These are phyloP conservation scores for Eudyptes chrysolophus DNA, from an alignment of 2,113 vertebrate species.

Conservation along the genomic window DNA sequence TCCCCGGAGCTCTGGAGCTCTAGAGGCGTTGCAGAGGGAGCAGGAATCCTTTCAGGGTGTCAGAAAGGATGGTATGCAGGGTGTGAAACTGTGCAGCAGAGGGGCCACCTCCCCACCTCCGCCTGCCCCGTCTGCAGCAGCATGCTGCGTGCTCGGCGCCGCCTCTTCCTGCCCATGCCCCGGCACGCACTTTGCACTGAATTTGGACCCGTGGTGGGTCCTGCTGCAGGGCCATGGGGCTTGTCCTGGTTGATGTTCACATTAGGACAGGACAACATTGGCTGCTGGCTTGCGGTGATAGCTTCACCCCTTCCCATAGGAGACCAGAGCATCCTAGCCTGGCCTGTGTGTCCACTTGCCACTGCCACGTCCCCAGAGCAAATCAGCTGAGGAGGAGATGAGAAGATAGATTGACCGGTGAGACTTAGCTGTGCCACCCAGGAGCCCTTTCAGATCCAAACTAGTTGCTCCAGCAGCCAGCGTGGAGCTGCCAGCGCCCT, in stretches of 20 bases:
- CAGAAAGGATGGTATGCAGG: background rate
- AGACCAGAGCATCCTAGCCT: background rate
- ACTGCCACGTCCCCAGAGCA: background rate
- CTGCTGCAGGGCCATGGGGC: background rate
- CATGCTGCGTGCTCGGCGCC: fast-evolving
- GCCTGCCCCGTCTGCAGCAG: background rate
- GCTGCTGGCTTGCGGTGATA: background rate
- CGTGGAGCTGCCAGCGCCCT: fast-evolving
- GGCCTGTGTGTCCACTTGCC: background rate
- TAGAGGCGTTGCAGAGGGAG: background rate
- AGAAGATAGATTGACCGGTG: background rate
- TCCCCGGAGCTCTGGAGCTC: background rate
- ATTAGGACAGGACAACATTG: background rate
- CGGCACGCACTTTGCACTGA: background rate
- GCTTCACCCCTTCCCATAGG: background rate
- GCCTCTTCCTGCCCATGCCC: background rate
- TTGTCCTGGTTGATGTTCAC: background rate
- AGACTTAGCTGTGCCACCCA: background rate
- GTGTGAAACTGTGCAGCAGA: background rate
- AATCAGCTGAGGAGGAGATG: background rate
- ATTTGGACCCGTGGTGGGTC: background rate
- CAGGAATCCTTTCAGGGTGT: background rate
- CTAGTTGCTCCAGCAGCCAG: background rate
- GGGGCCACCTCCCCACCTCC: background rate
- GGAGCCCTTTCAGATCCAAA: background rate